Evolutionary conservation across 2,797 vertebrate genomes (phyloP), one percentile per base, ranked within the genome.

Genomic region (Paratrypauchen microcephalus): DNA sequence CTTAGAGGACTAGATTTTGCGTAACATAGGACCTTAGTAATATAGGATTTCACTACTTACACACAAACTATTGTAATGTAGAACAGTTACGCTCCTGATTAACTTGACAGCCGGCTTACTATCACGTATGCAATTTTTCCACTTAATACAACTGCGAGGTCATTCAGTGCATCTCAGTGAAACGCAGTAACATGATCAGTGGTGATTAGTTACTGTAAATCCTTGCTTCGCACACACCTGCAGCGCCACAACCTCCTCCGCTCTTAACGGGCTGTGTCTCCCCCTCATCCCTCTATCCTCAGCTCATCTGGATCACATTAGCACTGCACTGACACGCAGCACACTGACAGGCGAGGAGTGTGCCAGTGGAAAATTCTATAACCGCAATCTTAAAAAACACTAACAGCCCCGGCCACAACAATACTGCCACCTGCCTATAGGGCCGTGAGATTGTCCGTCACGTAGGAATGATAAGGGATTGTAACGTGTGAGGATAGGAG

Each of bases 251-350:
- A 74, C 86, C 87, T 86, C 82, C 84, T 74, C 57, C 65, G 78
- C 78, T 86, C 65, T 76, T 84, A 78, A 68, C 58, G 67, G 72
- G 76, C 57, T 78, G 74, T 81, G 77, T 87, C 82, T 77, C 32
- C 73, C 19, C 48, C 52, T 55, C 78, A 69, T 73, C 80, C 61
- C 65, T 75, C 83, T 81, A 65, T 82, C 80, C 69, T 81, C 58
- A 24, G 82, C 80, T 86, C 92, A 93, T 93, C 90, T 94, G 92
- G 92, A 80, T 78, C 55, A 77, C 76, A 92, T 94, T 93, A 94
- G 82, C 48, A 5, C 69, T 18, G 74, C 69, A 16, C 87, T 88
- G 90, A 90, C 85, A 90, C 81, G 74, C 82, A 83, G 72, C 57
- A 72, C 80, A 85, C 84, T 68, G 84, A 90, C 85, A 87, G 87